A percentile compares a stretch with the other conserved stretches of the same genome.
Evolutionary conservation across 2,113 vertebrate genomes (phyloP).

Genomic region (Nyctereutes procyonoides): DNA sequence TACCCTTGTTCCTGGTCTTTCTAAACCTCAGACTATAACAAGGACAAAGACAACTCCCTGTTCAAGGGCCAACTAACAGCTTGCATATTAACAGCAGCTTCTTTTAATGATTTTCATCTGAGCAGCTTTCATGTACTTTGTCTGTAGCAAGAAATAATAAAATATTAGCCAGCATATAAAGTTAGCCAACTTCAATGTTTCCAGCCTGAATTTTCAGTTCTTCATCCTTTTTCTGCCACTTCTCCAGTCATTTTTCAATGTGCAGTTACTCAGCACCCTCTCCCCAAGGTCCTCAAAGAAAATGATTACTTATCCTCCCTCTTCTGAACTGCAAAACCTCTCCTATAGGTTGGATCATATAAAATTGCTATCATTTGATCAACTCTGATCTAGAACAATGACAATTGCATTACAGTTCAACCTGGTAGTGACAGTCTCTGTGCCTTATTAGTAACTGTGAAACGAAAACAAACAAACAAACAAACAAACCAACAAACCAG

Average conservation of each 20-base stretch:
- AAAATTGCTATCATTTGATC: background rate
- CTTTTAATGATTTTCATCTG: conserved; percentile 18
- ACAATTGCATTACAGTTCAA: background rate
- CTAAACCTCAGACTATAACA: conserved; percentile 37
- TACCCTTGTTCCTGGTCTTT: conserved; percentile 3
- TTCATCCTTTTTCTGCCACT: background rate
- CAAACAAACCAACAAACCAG: no score
- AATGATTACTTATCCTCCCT: background rate
- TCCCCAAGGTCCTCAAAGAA: background rate
- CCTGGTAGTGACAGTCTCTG: background rate
- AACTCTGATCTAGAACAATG: background rate
- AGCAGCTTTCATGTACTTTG: background rate
- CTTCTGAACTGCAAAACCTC: background rate
- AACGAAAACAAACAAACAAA: background rate
- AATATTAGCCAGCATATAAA: background rate
- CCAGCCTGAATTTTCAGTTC: background rate
- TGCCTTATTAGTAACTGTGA: background rate
- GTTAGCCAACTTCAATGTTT: background rate
- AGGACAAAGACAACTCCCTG: background rate
- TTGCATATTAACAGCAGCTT: background rate
- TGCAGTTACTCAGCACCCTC: background rate
- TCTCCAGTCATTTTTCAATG: background rate
- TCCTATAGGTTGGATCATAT: background rate
- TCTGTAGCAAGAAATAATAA: background rate
- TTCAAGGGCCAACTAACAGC: background rate